A percentile compares a stretch with the other conserved stretches of the same genome.
phyloP scores from a whole-genome alignment of 2,797 vertebrate species.

The Enteromius trimaculatus region DNA sequence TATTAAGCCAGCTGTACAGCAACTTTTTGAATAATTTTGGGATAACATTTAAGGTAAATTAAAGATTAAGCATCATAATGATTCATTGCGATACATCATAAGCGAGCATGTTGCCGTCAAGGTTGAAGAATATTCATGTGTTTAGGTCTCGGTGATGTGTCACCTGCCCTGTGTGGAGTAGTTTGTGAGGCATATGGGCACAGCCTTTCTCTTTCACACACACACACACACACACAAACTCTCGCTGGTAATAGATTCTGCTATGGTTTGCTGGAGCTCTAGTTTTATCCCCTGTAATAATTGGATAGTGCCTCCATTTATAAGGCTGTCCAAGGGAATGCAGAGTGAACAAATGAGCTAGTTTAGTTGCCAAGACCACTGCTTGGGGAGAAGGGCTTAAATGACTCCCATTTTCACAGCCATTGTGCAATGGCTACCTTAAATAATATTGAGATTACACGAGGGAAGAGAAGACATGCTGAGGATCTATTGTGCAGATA shows the following conservation, averaged over 20 bases:
- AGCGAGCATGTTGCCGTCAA: background rate
- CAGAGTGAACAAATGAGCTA: constrained; percentile 70
- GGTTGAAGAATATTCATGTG: constrained; percentile 27
- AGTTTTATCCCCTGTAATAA: constrained; percentile 66
- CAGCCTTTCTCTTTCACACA: background rate
- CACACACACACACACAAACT: constrained; percentile 49
- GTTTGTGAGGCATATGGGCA: constrained; percentile 43
- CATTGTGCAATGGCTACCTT: constrained; percentile 64
- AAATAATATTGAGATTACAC: constrained; percentile 64
- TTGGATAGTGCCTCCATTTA: constrained; percentile 68
- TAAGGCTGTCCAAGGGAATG: constrained; percentile 64
- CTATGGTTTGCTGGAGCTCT: constrained; percentile 52
- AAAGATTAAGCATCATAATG: constrained; percentile 25
- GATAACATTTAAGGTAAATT: constrained; percentile 26
- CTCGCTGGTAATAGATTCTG: constrained; percentile 61
- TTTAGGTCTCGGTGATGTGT: constrained; percentile 19
- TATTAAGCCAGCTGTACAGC: background rate
- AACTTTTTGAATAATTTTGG: background rate
- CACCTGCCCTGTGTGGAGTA: constrained; percentile 28
- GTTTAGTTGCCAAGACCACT: constrained; percentile 67
- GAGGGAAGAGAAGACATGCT: constrained; percentile 44
- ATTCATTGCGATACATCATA: constrained; percentile 34
- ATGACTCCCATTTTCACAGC: constrained; percentile 62
- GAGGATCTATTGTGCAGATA: constrained; percentile 47
- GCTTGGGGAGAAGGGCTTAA: constrained; percentile 67